Evolutionary conservation across 2,113 vertebrate genomes (phyloP).

Genomic region (Carollia perspicillata): DNA sequence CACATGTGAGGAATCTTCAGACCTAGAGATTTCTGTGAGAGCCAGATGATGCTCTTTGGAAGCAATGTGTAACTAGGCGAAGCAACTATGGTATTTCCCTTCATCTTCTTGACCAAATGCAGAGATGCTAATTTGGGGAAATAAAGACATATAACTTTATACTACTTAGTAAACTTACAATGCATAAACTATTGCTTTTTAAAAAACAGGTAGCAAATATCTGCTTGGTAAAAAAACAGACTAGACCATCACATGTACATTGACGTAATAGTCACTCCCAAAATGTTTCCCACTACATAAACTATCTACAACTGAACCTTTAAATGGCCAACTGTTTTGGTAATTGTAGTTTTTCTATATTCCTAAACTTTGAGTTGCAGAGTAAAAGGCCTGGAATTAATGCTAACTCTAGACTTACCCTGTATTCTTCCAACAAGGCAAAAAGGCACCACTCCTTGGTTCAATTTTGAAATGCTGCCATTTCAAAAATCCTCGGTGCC

Average conservation of each 20-base stretch:
- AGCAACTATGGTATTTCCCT: not conserved
- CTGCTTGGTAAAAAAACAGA: not conserved
- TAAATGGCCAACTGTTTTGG: conserved; percentile 21
- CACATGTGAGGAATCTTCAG: not conserved
- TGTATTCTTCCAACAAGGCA: not conserved
- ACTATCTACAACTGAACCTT: conserved; percentile 35
- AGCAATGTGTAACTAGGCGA: not conserved
- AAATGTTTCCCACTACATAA: conserved; percentile 52
- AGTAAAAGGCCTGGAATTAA: not conserved
- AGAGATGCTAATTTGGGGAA: not conserved
- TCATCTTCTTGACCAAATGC: not conserved
- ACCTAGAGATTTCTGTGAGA: not conserved
- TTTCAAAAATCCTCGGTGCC: conserved; percentile 49
- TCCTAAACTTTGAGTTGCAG: not conserved
- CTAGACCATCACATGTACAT: conserved; percentile 18
- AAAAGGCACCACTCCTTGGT: conserved; percentile 3
- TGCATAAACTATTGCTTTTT: conserved; percentile 10
- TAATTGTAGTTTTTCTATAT: conserved; percentile 7
- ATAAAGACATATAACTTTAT: not conserved
- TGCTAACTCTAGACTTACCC: not conserved
- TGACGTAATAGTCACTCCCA: not conserved
- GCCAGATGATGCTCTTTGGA: not conserved
- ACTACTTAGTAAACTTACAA: not conserved
- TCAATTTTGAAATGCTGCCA: not conserved
- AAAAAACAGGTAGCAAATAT: conserved; percentile 11